phyloP scores from a whole-genome alignment of 2,797 vertebrate genomes.

The Potorous gilbertii region DNA sequence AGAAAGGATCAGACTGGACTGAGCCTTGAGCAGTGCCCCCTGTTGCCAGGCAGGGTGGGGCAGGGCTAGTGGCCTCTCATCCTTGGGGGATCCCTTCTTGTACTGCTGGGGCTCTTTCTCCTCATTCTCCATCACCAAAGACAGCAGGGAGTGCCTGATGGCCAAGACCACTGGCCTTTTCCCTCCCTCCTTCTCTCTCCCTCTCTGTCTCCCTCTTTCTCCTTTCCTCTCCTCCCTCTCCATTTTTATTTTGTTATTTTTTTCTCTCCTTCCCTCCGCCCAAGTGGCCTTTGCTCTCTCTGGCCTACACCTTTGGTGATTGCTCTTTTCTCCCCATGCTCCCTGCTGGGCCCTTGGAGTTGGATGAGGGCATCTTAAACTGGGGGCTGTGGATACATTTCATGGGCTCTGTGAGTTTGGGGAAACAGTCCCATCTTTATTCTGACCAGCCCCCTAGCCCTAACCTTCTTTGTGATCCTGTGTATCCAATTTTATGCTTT shows the following conservation, averaged over 20 bases:
- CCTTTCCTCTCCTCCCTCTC: neutral
- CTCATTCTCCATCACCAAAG: neutral
- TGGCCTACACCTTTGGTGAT: neutral
- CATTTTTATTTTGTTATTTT: neutral
- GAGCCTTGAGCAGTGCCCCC: neutral
- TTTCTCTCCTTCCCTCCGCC: neutral
- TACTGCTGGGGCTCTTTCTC: neutral
- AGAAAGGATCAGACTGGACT: neutral
- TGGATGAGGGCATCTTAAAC: neutral
- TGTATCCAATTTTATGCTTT: neutral
- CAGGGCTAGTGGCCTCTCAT: too few relatives aligned
- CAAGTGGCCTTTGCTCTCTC: slow-evolving; percentile 16
- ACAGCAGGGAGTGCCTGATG: neutral
- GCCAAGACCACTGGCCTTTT: neutral
- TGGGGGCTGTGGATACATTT: neutral
- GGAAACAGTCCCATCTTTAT: neutral
- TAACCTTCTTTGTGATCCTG: neutral
- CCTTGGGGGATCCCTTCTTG: neutral
- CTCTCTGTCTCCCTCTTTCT: neutral
- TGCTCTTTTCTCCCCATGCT: neutral
- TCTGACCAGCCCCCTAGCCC: neutral
- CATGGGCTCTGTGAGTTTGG: neutral
- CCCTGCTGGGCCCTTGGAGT: neutral
- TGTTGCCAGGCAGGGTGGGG: neutral
- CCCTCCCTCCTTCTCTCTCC: neutral